Evolutionary conservation across 2,888 invertebrate species (phyloP), one percentile per base, ranked within the genome.

Genomic region (Drosophila nr. perissopoda): DNA sequence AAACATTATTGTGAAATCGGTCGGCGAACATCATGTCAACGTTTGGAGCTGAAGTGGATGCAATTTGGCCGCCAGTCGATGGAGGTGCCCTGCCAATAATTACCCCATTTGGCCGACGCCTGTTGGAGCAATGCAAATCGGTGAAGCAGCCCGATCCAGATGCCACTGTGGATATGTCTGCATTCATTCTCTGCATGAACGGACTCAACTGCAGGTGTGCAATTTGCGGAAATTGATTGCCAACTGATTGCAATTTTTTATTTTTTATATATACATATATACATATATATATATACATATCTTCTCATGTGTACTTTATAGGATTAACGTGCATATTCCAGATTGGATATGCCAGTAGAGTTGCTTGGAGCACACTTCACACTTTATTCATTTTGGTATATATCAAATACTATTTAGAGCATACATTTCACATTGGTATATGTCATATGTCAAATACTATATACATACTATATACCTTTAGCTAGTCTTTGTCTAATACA

Each of bases 41-140:
- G 45, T 92, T 91, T 68, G 92, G 92, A 5, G 57, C 72, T 6
- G 83, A 91, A 49, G 92, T 92, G 48, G 82, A 80, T 40, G 71
- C 67, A 5, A 57, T 85, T 53, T 84, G 88, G 88, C 83, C 88
- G 2, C 7, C 65, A 18, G 18, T 63, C 34, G 38, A 67, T n/a
- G 64, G 36, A 11, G 10, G 10, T 0, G 6, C n/a, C 3, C 53
- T 52, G 34, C 16, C 58, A 25, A n/a, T 4, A 31, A 10, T 87
- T 11, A 84, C 64, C 1, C 69, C 85, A 33, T 92, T 89, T 67
- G 91, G 89, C 0, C 75, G 68, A 4, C 72, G 78, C 27, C 58
- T 91, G 29, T 45, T 92, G 34, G 40, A 76, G 31, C 69, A 88
- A 71, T 92, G 91, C 71, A 73, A 69, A 71, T 34, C 60, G 7